A percentile compares a stretch with the other conserved stretches of the same genome.
Conservation (phyloP, 2,888 invertebrate species). For the Ochlodes sylvanus region DNA sequence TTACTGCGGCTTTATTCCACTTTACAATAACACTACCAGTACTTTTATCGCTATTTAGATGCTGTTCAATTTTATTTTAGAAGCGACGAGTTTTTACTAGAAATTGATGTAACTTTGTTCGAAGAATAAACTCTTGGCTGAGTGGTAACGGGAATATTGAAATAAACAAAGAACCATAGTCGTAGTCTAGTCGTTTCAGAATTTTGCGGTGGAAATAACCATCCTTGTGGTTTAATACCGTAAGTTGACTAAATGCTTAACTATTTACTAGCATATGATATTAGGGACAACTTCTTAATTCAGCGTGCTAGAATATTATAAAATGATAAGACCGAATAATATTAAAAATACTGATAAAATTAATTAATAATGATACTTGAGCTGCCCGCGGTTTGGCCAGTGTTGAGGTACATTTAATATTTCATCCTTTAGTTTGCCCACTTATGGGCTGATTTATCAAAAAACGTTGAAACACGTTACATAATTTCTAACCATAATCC, state of each 20-base stretch:
- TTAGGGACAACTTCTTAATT: not conserved
- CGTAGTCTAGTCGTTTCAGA: not conserved
- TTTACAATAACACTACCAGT: constrained; percentile 58
- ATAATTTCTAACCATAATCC: too few relatives aligned
- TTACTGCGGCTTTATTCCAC: constrained; percentile 59
- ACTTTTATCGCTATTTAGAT: constrained; percentile 53
- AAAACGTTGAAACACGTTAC: too few relatives aligned
- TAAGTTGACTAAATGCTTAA: not conserved
- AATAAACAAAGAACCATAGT: constrained; percentile 31
- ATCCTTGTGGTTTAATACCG: too few relatives aligned
- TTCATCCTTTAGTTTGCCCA: too few relatives aligned
- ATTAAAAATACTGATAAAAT: too few relatives aligned
- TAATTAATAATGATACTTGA: too few relatives aligned
- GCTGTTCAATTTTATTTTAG: constrained; percentile 47
- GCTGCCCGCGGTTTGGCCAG: too few relatives aligned
- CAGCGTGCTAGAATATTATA: too few relatives aligned
- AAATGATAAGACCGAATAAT: too few relatives aligned
- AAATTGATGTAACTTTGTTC: constrained; percentile 36
- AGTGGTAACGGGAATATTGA: constrained; percentile 27
- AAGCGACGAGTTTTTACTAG: constrained; percentile 35
- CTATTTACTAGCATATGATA: not conserved
- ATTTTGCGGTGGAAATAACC: too few relatives aligned
- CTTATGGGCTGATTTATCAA: too few relatives aligned
- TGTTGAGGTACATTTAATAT: too few relatives aligned
- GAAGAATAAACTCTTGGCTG: constrained; percentile 32